A percentile compares a stretch with the other conserved stretches of the same genome.
Evolutionary conservation across 2,888 invertebrate genomes (phyloP).

Genomic region (Eupithecia vulgata): DNA sequence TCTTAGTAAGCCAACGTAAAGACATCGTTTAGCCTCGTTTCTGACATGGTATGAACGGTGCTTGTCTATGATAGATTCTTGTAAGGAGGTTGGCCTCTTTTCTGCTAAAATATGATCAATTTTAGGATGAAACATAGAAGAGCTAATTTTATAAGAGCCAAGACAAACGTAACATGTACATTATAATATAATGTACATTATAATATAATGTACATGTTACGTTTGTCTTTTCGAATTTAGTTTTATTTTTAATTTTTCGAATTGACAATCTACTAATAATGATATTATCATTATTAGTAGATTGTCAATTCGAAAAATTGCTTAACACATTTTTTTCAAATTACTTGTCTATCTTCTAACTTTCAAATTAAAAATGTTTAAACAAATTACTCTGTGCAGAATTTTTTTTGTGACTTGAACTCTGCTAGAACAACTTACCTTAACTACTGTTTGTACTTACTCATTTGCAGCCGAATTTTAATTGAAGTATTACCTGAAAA

Average conservation of each 20-base stretch:
- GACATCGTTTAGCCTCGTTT: conserved; percentile 58
- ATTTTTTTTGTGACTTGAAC: background rate
- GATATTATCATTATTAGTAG: too few species aligned
- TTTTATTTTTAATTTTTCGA: too few species aligned
- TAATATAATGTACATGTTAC: too few species aligned
- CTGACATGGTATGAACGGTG: conserved; percentile 25
- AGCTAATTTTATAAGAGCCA: background rate
- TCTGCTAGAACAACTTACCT: too few species aligned
- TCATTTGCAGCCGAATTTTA: background rate
- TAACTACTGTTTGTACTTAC: background rate
- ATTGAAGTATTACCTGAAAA: conserved; percentile 19
- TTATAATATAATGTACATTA: too few species aligned
- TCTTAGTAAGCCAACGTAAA: conserved; percentile 56
- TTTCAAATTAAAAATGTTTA: too few species aligned
- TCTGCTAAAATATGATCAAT: background rate
- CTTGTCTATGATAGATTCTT: conserved; percentile 20
- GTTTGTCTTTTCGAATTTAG: too few species aligned
- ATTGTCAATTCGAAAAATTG: background rate
- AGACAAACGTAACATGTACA: background rate
- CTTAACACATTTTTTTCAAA: background rate
- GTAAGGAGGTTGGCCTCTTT: conserved; percentile 9
- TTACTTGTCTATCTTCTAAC: too few species aligned
- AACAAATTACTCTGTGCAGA: background rate
- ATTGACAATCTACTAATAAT: too few species aligned
- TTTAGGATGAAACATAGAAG: background rate